A percentile compares a stretch with the other conserved stretches of the same genome.
Conservation (phyloP, 2,888 invertebrate genomes). For the Dusona sp. region DNA sequence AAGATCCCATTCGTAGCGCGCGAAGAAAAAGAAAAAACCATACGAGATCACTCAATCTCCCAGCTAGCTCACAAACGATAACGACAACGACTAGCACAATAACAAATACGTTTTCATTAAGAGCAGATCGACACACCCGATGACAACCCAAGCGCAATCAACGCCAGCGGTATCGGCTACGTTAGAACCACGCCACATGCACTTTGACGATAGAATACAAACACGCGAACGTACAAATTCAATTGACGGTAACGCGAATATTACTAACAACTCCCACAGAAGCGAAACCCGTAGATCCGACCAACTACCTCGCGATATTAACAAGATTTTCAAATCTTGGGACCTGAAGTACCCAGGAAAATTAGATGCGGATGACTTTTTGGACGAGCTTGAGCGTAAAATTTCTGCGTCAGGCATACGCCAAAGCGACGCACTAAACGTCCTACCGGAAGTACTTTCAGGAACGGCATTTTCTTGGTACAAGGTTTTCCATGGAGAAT, state of each 20-base stretch:
- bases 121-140: neutral
- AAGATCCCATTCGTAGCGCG: constrained; percentile 9
- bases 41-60: neutral
- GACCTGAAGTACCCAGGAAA: neutral
- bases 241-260: neutral
- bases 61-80: neutral
- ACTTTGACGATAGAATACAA: neutral
- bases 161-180: neutral
- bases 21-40: neutral
- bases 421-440: too few relatives aligned
- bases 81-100: neutral
- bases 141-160: neutral
- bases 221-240: constrained; percentile 5
- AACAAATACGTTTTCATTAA: neutral
- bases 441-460: too few relatives aligned
- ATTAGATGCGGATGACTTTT: too few relatives aligned
- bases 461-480: neutral
- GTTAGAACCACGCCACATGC: neutral
- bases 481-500: neutral
- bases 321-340: neutral
- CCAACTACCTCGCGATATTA: neutral
- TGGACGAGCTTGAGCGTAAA: too few relatives aligned
- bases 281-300: neutral
- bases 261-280: neutral
- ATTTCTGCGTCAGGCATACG: too few relatives aligned